Conservation (phyloP, 2,888 invertebrate genomes). For the Mactromeris polynyma region DNA sequence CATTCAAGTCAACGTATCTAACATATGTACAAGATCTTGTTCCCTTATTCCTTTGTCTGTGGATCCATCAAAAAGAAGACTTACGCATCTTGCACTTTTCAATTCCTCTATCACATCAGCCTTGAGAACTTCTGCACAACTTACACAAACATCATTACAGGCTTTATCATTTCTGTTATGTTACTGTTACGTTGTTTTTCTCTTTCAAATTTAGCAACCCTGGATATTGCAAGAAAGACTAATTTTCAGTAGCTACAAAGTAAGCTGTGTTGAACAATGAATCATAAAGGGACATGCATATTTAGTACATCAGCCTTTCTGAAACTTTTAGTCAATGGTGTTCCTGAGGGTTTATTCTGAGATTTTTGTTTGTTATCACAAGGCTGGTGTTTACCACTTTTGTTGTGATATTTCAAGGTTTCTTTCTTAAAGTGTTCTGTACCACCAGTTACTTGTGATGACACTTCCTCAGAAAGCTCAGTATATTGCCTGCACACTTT, state of each 20-base stretch:
- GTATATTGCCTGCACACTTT: slow-evolving; percentile 27
- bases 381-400: slow-evolving; percentile 40
- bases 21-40: slow-evolving; percentile 45
- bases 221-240: slow-evolving; percentile 45
- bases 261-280: slow-evolving; percentile 51
- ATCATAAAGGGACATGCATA: slow-evolving; percentile 14
- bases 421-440: slow-evolving; percentile 27
- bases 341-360: slow-evolving; percentile 29
- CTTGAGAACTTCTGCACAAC: slow-evolving; percentile 39
- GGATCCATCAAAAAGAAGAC: slow-evolving; percentile 48
- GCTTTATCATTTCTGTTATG: too few relatives aligned
- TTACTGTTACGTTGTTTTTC: slow-evolving; percentile 48
- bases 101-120: slow-evolving; percentile 25
- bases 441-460: slow-evolving; percentile 32
- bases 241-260: slow-evolving; percentile 44
- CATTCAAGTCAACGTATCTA: not conserved
- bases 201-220: slow-evolving; percentile 29
- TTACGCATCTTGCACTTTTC: slow-evolving; percentile 34
- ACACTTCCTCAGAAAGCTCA: slow-evolving; percentile 9
- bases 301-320: slow-evolving; percentile 37
- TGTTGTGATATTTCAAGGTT: slow-evolving; percentile 46
- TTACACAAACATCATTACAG: slow-evolving; percentile 33
- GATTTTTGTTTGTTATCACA: slow-evolving; percentile 35
- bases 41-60: slow-evolving; percentile 33
- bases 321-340: slow-evolving; percentile 24